phyloP scores from a whole-genome alignment of 2,797 vertebrate species.

The Threskiornis aethiopicus region DNA sequence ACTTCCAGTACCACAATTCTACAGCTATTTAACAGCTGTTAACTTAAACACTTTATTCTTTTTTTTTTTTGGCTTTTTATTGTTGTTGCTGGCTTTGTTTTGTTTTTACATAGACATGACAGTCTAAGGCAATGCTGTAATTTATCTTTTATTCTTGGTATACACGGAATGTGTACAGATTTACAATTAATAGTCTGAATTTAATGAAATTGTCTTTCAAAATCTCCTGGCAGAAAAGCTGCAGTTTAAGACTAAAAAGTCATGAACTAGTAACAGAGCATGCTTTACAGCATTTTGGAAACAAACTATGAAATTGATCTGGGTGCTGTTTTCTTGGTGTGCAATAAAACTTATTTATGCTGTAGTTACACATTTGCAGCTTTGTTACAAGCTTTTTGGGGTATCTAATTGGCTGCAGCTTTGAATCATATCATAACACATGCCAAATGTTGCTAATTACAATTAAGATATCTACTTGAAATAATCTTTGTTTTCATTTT shows the following conservation, averaged over 20 bases:
- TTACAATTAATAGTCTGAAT: neutral
- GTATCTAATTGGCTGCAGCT: slow-evolving; percentile 63
- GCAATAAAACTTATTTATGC: slow-evolving; percentile 59
- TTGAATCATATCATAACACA: slow-evolving; percentile 51
- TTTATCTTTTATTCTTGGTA: neutral
- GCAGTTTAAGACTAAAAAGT: neutral
- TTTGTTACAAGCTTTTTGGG: slow-evolving; percentile 64
- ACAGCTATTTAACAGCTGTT: neutral
- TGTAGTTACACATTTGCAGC: slow-evolving; percentile 64
- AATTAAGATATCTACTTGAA: slow-evolving; percentile 66
- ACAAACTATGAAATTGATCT: slow-evolving; percentile 23
- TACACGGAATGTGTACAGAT: neutral
- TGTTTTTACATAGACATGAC: neutral
- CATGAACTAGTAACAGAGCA: neutral
- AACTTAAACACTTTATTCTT: neutral
- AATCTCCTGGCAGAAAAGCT: neutral
- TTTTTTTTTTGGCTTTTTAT: neutral
- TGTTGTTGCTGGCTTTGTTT: neutral
- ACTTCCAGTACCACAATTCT: neutral
- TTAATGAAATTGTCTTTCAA: neutral
- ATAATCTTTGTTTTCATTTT: slow-evolving; percentile 64
- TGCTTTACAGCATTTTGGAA: neutral
- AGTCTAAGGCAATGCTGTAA: neutral
- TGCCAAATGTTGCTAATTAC: slow-evolving; percentile 69
- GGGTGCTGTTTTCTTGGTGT: slow-evolving; percentile 24